Conservation (phyloP, 1,140 invertebrate species). For the Lethrus apterus region DNA sequence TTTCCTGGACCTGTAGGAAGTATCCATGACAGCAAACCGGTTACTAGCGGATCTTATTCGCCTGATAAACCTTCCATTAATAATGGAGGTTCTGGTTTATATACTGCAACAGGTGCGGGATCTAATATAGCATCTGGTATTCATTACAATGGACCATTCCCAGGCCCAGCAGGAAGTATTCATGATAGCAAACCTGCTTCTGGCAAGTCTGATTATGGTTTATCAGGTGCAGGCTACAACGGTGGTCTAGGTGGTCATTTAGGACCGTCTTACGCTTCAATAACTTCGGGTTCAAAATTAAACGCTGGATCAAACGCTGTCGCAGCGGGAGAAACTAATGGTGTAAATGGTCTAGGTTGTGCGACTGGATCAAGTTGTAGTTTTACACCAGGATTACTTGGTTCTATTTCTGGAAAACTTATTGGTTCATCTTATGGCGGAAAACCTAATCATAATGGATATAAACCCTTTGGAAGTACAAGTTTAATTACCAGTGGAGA, state of each 20-base stretch:
- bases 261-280: neutral
- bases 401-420: no score
- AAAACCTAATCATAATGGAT: no score
- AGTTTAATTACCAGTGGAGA: no score
- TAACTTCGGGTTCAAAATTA: neutral
- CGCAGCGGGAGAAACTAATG: neutral
- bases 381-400: neutral
- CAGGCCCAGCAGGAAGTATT: conserved; percentile 16
- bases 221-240: neutral
- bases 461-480: no score
- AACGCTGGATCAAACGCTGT: neutral
- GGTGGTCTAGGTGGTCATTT: neutral
- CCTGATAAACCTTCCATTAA: no score
- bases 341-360: neutral
- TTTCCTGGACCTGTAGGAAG: conserved; percentile 15
- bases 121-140: no score
- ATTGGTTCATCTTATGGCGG: no score
- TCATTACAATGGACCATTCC: conserved; percentile 15
- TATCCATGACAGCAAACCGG: conserved; percentile 17
- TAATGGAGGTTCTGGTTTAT: no score
- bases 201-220: neutral
- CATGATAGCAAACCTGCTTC: conserved; percentile 15
- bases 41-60: neutral
- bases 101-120: no score
- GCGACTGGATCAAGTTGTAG: neutral